phyloP scores from a whole-genome alignment of 2,113 vertebrate species.

The Leucopsar rothschildi region DNA sequence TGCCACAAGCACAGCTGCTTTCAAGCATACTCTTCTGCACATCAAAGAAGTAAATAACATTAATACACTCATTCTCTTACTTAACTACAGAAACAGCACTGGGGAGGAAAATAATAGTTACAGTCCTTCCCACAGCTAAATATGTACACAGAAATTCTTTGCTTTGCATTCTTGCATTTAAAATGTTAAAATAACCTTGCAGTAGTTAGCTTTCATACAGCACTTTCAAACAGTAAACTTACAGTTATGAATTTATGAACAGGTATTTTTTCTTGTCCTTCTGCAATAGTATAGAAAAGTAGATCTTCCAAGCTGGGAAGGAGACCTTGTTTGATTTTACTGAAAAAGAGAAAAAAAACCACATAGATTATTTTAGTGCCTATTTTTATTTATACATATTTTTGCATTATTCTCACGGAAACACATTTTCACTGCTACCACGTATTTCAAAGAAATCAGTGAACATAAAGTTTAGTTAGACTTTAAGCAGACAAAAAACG shows the following conservation, averaged over 20 bases:
- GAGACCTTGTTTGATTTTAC: slow-evolving; percentile 92
- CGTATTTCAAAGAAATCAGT: background rate
- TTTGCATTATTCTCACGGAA: background rate
- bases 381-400: background rate
- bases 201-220: background rate
- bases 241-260: slow-evolving; percentile 97
- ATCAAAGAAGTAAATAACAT: background rate
- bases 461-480: background rate
- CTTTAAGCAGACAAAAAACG: background rate
- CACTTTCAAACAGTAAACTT: slow-evolving; percentile 63
- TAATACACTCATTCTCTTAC: background rate
- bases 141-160: background rate
- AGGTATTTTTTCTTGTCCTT: slow-evolving; percentile 97
- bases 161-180: background rate
- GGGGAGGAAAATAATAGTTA: background rate
- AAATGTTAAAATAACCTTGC: background rate
- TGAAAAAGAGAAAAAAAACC: slow-evolving; percentile 28
- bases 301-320: slow-evolving; percentile 97
- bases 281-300: slow-evolving; percentile 98
- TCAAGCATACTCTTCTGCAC: background rate
- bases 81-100: background rate
- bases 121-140: background rate
- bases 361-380: background rate
- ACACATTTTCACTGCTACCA: background rate
- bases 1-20: background rate